These are phyloP conservation scores for Tachyglossus aculeatus DNA, from an alignment of 2,797 vertebrate genomes.

Conservation along the genomic window DNA sequence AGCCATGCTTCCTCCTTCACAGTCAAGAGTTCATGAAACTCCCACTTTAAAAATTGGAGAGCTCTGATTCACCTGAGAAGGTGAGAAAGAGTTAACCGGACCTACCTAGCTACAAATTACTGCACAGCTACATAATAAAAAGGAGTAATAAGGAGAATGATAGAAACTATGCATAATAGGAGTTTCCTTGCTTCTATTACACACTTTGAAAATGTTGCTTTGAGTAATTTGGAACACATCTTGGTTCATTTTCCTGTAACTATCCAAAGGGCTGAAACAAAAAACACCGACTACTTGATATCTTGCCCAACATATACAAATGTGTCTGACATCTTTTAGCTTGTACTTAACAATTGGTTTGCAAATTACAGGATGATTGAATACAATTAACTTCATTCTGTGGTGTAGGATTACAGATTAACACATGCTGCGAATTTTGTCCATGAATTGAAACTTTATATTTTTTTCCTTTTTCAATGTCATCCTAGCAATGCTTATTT, in stretches of 20 bases:
- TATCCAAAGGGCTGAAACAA: constrained; percentile 69
- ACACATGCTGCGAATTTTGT: constrained; percentile 63
- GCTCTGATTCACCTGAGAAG: constrained; percentile 62
- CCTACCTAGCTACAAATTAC: constrained; percentile 64
- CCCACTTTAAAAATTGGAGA: constrained; percentile 68
- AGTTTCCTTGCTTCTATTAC: constrained; percentile 64
- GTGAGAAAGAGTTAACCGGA: constrained; percentile 59
- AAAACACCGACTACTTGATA: constrained; percentile 72
- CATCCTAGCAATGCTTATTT: too few species aligned
- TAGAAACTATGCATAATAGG: constrained; percentile 60
- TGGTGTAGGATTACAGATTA: constrained; percentile 62
- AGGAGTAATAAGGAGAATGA: constrained; percentile 64
- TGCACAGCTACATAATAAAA: constrained; percentile 65
- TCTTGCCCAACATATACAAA: constrained; percentile 71
- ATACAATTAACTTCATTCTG: constrained; percentile 67
- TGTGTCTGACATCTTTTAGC: constrained; percentile 71
- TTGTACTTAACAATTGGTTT: constrained; percentile 67
- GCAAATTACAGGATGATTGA: constrained; percentile 65
- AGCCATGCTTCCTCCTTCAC: too few species aligned
- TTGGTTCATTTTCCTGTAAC: constrained; percentile 69
- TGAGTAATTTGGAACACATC: constrained; percentile 69
- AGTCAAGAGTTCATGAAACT: constrained; percentile 65
- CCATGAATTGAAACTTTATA: constrained; percentile 42
- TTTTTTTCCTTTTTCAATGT: constrained; percentile 29
- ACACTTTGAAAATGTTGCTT: constrained; percentile 74